Base-by-base conservation (phyloP, 2,797 vertebrate genomes). In the Anas bernieri region DNA sequence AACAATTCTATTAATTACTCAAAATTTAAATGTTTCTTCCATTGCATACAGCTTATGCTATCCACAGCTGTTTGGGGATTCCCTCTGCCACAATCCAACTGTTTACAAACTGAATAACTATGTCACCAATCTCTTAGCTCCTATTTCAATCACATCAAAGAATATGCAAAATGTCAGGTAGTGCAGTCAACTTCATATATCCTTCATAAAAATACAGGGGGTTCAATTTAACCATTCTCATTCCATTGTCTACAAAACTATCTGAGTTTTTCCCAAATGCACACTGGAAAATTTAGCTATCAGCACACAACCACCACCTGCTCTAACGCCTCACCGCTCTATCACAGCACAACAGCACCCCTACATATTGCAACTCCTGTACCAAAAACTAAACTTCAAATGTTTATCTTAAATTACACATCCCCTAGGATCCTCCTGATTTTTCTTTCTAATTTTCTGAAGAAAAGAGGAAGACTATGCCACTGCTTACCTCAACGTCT, bases 281-380 rank as follows among this genome's bases (percentile, higher is more conserved):
- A 75, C 12, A 21, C 11, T 70, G 63, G 28, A 75, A 69, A 90
- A 59, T 26, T 74, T 63, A 69, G 50, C 41, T 58, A 12, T 16
- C 21, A 15, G 35, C 1, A 1, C 12, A 30, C 8, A 64, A 64
- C 18, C 37, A 69, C 5, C 22, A 54, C 23, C 11, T 0, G 0
- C 56, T 54, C 23, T 37, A 68, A 58, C 3, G 14, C 17, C 22
- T 61, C 30, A n/a, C 11, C 9, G 41, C 52, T 25, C 31, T 18
- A 22, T 13, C 26, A 37, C 13, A 66, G 30, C 37, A 75, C 13
- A 13, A 37, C 13, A 66, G 30, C 37, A 75, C 13, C 33, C 11
- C 63, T 30, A 37, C 8, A 17, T 7, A 18, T 1, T 35, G 35
- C 20, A 50, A 67, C 9, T 45, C 41, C 59, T 46, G 43, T 5